These are phyloP conservation scores for Pardalotus punctatus DNA, from an alignment of 2,113 vertebrate species.

Conservation along the genomic window DNA sequence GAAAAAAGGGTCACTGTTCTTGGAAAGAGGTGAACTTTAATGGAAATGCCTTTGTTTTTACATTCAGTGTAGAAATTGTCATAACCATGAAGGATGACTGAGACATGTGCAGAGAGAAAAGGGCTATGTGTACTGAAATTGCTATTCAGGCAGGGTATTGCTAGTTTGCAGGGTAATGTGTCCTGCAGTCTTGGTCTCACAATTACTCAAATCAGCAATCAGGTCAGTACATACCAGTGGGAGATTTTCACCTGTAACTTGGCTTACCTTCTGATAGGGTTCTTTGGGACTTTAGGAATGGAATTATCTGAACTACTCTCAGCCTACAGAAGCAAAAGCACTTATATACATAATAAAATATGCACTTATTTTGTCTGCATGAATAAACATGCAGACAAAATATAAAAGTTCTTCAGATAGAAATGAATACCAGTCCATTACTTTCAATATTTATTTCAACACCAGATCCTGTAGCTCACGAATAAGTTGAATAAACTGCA, in stretches of 20 bases:
- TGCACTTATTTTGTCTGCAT: neutral
- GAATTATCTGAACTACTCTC: neutral
- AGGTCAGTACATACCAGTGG: neutral
- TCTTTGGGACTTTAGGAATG: neutral
- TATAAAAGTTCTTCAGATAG: neutral
- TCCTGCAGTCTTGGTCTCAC: neutral
- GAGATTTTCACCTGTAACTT: neutral
- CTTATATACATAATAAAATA: neutral
- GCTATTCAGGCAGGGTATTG: neutral
- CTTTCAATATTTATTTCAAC: neutral
- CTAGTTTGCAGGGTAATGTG: rapidly evolving
- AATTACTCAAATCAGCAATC: neutral
- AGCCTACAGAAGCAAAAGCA: neutral
- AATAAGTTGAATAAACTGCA: neutral
- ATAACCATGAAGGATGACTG: neutral
- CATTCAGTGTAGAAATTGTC: neutral
- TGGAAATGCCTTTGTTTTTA: neutral
- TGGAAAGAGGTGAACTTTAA: neutral
- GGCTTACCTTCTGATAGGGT: neutral
- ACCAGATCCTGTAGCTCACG: neutral
- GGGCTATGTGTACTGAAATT: neutral
- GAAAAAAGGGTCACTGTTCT: neutral
- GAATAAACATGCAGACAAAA: neutral
- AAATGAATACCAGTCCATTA: neutral
- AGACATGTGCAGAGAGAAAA: neutral